Percentiles rank a stretch among this genome's conserved stretches.
phyloP scores from a whole-genome alignment of 2,888 invertebrate genomes.

The Drosophila macrothrix region DNA sequence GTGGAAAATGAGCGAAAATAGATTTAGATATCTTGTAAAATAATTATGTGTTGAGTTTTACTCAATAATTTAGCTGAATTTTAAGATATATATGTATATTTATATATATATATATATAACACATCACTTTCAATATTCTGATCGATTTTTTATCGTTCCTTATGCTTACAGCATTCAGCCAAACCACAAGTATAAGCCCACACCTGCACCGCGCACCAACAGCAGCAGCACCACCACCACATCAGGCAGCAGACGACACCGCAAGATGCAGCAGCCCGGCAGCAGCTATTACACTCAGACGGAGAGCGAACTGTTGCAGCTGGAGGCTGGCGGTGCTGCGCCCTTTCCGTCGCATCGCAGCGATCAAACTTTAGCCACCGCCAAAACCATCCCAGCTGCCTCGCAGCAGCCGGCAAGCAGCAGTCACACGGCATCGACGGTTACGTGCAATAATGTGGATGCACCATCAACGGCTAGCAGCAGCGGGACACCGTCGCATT shows the following conservation, averaged over 20 bases:
- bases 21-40: not conserved
- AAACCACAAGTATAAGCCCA: slow-evolving; percentile 59
- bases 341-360: slow-evolving; percentile 66
- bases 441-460: slow-evolving; percentile 66
- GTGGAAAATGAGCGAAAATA: not conserved
- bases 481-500: slow-evolving; percentile 77
- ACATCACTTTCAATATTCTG: not conserved
- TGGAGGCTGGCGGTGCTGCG: slow-evolving; percentile 78
- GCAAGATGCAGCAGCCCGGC: slow-evolving; percentile 80
- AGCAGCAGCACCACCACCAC: slow-evolving; percentile 36
- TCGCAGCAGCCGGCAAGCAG: slow-evolving; percentile 47
- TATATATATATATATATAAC: not conserved
- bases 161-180: slow-evolving; percentile 27
- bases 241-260: slow-evolving; percentile 38
- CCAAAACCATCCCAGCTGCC: slow-evolving; percentile 43
- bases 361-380: slow-evolving; percentile 39
- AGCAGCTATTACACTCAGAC: slow-evolving; percentile 84
- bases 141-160: not conserved
- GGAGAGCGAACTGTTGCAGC: slow-evolving; percentile 83
- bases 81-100: not conserved
- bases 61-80: not conserved
- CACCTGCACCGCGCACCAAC: slow-evolving; percentile 51
- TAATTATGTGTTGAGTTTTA: not conserved
- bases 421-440: slow-evolving; percentile 40
- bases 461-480: slow-evolving; percentile 69